phyloP scores from a whole-genome alignment of 2,113 vertebrate species.

The Brevimyrus niger region DNA sequence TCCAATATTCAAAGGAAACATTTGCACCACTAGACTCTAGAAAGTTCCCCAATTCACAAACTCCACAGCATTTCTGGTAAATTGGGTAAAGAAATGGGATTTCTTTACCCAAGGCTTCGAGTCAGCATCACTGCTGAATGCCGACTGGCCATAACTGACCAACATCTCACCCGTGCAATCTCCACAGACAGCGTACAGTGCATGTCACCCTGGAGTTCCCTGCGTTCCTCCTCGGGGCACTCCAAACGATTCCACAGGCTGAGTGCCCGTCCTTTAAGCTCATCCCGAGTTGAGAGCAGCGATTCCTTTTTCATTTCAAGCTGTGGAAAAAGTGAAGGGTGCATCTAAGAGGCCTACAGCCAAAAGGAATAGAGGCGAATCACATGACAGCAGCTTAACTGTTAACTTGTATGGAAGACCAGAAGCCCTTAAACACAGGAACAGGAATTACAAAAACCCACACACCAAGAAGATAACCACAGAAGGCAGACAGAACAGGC shows the following conservation, averaged over 20 bases:
- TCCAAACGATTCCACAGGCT: constrained; percentile 40
- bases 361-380: neutral
- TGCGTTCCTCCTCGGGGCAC: constrained; percentile 31
- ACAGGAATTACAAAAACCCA: neutral
- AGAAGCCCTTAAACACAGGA: neutral
- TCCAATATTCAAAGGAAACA: neutral
- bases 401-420: neutral
- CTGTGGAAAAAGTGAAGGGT: constrained; percentile 21
- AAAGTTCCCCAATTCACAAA: neutral
- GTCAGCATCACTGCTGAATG: neutral
- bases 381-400: neutral
- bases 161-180: constrained; percentile 33
- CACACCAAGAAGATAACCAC: neutral
- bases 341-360: neutral
- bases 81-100: neutral
- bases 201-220: constrained; percentile 19
- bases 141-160: neutral
- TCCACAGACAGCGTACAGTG: constrained; percentile 33
- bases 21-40: neutral
- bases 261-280: constrained; percentile 33
- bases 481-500: neutral
- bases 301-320: constrained; percentile 36
- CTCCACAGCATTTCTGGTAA: neutral
- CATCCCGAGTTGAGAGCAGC: constrained; percentile 31
- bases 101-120: neutral